These are phyloP conservation scores for Parnassius mnemosyne DNA, from an alignment of 2,888 invertebrate species.

Conservation along the genomic window DNA sequence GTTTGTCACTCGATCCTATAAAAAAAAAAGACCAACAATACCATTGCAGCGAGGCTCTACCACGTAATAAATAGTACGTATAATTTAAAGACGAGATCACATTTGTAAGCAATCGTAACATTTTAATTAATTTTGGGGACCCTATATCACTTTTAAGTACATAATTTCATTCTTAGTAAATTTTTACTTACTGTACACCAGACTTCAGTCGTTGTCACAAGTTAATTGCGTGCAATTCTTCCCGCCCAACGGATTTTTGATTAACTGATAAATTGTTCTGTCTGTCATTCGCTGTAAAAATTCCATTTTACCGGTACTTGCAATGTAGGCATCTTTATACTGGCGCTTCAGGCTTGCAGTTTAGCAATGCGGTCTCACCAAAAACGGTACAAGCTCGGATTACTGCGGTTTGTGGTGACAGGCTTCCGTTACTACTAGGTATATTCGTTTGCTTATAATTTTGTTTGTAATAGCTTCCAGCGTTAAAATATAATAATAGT, in stretches of 20 bases:
- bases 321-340: constrained; percentile 30
- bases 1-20: too few relatives aligned
- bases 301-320: constrained; percentile 28
- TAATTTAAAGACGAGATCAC: too few relatives aligned
- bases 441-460: background rate
- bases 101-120: too few relatives aligned
- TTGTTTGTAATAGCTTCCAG: background rate
- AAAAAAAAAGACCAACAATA: too few relatives aligned
- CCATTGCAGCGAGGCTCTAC: too few relatives aligned
- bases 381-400: constrained; percentile 43
- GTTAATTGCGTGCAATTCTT: background rate
- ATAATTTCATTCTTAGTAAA: too few relatives aligned
- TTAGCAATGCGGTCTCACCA: constrained; percentile 45
- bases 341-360: constrained; percentile 13
- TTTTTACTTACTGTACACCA: too few relatives aligned
- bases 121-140: too few relatives aligned
- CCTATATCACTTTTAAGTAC: too few relatives aligned
- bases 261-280: constrained; percentile 17
- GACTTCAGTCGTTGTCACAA: too few relatives aligned
- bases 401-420: constrained; percentile 38
- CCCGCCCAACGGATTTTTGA: constrained; percentile 2
- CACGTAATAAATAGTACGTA: too few relatives aligned
- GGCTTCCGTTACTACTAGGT: constrained; percentile 30
- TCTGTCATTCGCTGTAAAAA: constrained; percentile 10
- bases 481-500: background rate